phyloP scores from a whole-genome alignment of 2,113 vertebrate species.

The Pelobates fuscus region DNA sequence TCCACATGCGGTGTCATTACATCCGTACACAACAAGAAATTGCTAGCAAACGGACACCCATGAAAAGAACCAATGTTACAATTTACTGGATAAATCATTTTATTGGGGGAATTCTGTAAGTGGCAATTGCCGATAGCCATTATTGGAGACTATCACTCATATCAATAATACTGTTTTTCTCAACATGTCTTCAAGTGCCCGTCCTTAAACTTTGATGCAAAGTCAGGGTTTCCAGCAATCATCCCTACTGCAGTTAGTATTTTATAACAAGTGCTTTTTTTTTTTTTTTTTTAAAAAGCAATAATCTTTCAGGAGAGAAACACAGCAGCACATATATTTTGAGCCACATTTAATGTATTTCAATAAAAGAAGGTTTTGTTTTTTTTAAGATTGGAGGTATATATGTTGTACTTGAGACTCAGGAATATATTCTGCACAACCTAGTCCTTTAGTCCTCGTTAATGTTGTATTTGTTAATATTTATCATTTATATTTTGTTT shows the following conservation, averaged over 20 bases:
- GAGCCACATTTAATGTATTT: too few relatives aligned
- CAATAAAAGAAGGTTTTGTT: too few relatives aligned
- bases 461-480: too few relatives aligned
- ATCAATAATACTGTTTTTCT: slow-evolving; percentile 39
- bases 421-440: too few relatives aligned
- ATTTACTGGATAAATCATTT: slow-evolving; percentile 32
- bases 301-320: neutral
- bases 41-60: slow-evolving; percentile 6
- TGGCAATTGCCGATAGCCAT: slow-evolving; percentile 39
- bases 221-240: slow-evolving; percentile 1
- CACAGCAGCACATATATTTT: neutral
- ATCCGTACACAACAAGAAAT: slow-evolving; percentile 16
- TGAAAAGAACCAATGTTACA: slow-evolving; percentile 16
- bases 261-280: slow-evolving; percentile 25
- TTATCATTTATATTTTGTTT: too few relatives aligned
- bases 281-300: slow-evolving; percentile 11
- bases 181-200: slow-evolving; percentile 37
- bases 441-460: too few relatives aligned
- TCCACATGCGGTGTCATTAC: slow-evolving; percentile 6
- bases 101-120: slow-evolving; percentile 32
- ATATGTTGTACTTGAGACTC: too few relatives aligned
- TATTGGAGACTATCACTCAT: slow-evolving; percentile 35
- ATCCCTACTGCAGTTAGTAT: neutral
- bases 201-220: slow-evolving; percentile 38
- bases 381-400: too few relatives aligned